A percentile compares a stretch with the other conserved stretches of the same genome.
Conservation (phyloP, 35 echinoderm and acorn worm genomes). For the Eucidaris tribuloides region DNA sequence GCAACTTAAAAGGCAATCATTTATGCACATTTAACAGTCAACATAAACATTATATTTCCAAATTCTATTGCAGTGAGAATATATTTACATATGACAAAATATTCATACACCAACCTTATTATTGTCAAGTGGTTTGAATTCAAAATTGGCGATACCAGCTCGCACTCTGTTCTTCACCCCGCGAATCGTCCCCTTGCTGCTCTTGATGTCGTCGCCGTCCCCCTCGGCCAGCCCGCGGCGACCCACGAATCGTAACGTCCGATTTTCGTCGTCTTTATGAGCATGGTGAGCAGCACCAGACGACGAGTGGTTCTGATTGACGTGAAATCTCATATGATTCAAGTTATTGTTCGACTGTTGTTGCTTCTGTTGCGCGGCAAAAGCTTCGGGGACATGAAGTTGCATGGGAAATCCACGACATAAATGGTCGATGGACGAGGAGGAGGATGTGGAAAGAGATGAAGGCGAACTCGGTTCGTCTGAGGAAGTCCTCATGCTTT, state of each 20-base stretch:
- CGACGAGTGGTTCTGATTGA: background rate
- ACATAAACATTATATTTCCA: no score
- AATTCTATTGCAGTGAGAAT: no score
- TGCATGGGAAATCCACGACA: slow-evolving; percentile 21
- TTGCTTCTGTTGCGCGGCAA: background rate
- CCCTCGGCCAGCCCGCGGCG: slow-evolving; percentile 66
- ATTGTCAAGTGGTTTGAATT: slow-evolving; percentile 77
- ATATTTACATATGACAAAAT: no score
- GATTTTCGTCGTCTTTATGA: slow-evolving; percentile 74
- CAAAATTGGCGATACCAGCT: slow-evolving; percentile 93
- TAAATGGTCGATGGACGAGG: background rate
- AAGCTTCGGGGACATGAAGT: background rate
- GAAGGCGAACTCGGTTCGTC: slow-evolving; percentile 16
- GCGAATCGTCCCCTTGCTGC: slow-evolving; percentile 73
- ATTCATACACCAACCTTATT: slow-evolving; percentile 48
- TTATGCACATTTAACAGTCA: no score
- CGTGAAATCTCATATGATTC: slow-evolving; percentile 17
- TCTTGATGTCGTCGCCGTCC: slow-evolving; percentile 86
- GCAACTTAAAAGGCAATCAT: no score
- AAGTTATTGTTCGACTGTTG: background rate
- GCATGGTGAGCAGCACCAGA: no score
- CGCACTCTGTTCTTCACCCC: slow-evolving; percentile 89
- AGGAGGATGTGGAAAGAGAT: slow-evolving; percentile 7
- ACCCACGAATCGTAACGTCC: slow-evolving; percentile 85
- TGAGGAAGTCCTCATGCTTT: background rate